Base-by-base conservation (phyloP, 1,140 invertebrate genomes). In the Portunus trituberculatus region DNA sequence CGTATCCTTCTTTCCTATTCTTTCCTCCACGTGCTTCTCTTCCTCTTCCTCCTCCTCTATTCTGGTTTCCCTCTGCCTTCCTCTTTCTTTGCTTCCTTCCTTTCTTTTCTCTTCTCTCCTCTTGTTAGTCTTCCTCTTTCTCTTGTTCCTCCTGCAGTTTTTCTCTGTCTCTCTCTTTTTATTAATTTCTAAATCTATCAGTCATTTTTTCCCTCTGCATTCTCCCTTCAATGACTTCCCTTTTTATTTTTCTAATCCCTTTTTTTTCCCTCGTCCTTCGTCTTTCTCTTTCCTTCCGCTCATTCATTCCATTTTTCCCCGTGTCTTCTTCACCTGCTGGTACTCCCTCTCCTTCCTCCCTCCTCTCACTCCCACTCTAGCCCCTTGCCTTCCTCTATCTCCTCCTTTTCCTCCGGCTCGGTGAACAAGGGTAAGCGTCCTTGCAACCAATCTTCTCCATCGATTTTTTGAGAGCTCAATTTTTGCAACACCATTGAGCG, bases 401-500 rank as follows among this genome's bases (percentile, higher is more conserved):
- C 45, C 39, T 48, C 39, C 87, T 46, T 7, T 4, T 45, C 39
- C 87, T 12, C 25, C 31, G 16, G 12, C 39, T 89, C 67, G n/a
- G 20, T 76, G 20, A 76, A 76, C 67, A 76, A 76, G 67, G 67
- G 67, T n/a, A n/a, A n/a, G 31, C 39, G n/a, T 46, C 87, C 25
- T 46, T 89, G 87, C 87, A 89, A 46, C 39, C 45, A 48, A 89
- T 89, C 87, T 89, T 89, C 31, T 89, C 48, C 7, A 46, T 28
- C 39, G 87, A 28, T 48, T 89, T 89, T 89, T 76, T 46, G 14
- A 31, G 10, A 31, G 31, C 28, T 87, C 45, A 25, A 45, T 39
- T 89, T 46, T 89, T 89, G 87, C 87, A 89, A 89, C 87, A 46
- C 87, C 87, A 89, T 89, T 89, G 39, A 46, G 20, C 25, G 31